These are phyloP conservation scores for Chloromyia formosa DNA, from an alignment of 2,888 invertebrate species.

Conservation along the genomic window DNA sequence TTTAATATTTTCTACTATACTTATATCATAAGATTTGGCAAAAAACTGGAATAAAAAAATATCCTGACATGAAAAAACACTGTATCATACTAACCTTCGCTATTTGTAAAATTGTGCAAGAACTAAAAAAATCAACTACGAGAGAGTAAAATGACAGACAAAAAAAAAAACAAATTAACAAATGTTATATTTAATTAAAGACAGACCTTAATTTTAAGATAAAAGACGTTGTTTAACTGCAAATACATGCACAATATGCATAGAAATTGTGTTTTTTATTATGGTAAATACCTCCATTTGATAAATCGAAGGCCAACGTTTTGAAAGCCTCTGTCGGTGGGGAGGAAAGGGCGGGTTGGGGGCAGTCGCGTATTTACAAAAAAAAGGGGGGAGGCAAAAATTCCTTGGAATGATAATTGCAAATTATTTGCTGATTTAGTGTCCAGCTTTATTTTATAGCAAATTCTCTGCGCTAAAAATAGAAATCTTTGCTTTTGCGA, in stretches of 20 bases:
- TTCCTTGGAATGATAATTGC: no score
- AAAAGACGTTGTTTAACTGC: conserved; percentile 35
- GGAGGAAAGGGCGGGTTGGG: no score
- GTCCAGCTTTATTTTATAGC: no score
- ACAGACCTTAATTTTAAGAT: conserved; percentile 29
- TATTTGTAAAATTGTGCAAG: conserved; percentile 24
- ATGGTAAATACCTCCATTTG: not conserved
- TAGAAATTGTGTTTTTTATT: conserved; percentile 15
- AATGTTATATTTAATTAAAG: conserved; percentile 34
- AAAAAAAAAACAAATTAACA: conserved; percentile 8
- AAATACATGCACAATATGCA: conserved; percentile 45
- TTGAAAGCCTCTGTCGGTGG: no score
- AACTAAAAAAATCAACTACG: conserved; percentile 14
- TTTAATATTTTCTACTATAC: conserved; percentile 1
- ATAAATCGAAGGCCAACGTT: no score
- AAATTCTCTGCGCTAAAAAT: no score
- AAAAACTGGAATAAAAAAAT: conserved; percentile 3
- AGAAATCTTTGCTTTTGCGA: no score
- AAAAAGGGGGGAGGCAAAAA: no score
- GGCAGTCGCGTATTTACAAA: no score
- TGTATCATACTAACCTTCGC: conserved; percentile 40
- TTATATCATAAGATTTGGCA: not conserved
- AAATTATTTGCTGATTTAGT: no score
- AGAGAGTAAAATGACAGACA: conserved; percentile 7
- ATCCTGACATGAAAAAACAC: not conserved